Evolutionary conservation across 2,888 invertebrate species (phyloP).

Genomic region (Pyrrhosoma nymphula): DNA sequence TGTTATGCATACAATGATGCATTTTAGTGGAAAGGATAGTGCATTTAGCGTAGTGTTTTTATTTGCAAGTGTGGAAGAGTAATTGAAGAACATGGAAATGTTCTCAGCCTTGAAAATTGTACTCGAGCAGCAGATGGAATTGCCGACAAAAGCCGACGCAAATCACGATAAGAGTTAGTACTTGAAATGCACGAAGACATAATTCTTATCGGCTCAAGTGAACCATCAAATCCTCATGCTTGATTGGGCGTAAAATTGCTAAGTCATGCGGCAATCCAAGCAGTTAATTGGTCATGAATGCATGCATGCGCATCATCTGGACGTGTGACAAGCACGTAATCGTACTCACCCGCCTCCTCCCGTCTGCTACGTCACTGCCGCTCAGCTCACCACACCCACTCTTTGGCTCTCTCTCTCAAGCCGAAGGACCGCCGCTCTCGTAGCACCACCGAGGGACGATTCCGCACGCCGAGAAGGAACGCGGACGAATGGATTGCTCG

Average conservation of each 20-base stretch:
- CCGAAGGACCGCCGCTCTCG: not conserved
- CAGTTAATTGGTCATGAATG: not conserved
- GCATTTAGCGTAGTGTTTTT: too few species aligned
- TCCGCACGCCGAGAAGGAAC: not conserved
- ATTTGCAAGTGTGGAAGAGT: too few species aligned
- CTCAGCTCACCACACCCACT: slow-evolving; percentile 9
- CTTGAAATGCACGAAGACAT: too few species aligned
- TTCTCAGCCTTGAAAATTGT: too few species aligned
- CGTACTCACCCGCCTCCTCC: not conserved
- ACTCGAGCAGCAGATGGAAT: too few species aligned
- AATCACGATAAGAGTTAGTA: too few species aligned
- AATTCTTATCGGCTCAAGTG: too few species aligned
- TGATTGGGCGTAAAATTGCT: not conserved
- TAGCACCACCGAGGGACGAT: not conserved
- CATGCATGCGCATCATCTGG: not conserved
- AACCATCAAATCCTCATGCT: too few species aligned
- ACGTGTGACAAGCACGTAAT: not conserved
- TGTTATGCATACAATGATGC: too few species aligned
- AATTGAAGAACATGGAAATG: too few species aligned
- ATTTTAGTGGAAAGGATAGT: too few species aligned
- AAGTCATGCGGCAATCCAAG: not conserved
- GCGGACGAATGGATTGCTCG: not conserved
- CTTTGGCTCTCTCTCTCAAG: not conserved
- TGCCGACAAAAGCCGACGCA: too few species aligned
- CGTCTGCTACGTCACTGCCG: not conserved